Evolutionary conservation across 23 tunicate genomes (phyloP).

Genomic region (Botrylloides violaceus): DNA sequence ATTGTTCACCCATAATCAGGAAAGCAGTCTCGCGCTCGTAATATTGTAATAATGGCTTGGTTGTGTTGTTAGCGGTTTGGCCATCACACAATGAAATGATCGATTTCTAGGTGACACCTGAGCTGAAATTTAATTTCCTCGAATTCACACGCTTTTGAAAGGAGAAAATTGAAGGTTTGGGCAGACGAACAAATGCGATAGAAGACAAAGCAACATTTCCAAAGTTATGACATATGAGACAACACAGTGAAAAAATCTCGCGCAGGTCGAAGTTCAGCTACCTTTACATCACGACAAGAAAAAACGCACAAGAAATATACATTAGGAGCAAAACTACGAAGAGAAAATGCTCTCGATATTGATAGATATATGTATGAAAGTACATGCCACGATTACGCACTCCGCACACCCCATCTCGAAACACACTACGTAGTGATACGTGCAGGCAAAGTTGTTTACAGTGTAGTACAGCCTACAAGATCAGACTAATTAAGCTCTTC

Average conservation of each 20-base stretch:
- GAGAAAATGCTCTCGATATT: no score
- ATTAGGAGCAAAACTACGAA: no score
- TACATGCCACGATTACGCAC: no score
- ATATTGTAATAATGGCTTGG: not conserved
- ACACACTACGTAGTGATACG: no score
- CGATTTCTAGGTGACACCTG: not conserved
- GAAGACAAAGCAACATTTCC: not conserved
- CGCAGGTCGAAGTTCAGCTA: not conserved
- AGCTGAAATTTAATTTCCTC: not conserved
- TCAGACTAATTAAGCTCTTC: no score
- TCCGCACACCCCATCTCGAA: no score
- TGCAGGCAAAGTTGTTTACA: no score
- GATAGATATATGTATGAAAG: no score
- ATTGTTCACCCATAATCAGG: not conserved
- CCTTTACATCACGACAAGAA: no score
- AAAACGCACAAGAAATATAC: no score
- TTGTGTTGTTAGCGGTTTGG: not conserved
- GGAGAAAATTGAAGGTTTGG: not conserved
- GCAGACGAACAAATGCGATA: not conserved
- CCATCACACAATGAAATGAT: not conserved
- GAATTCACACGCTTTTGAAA: not conserved
- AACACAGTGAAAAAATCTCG: not conserved
- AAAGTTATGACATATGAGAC: not conserved
- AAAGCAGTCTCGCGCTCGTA: not conserved
- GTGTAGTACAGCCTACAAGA: no score